These are phyloP conservation scores for Lepus townsendii DNA, from an alignment of 2,797 vertebrate species.

Conservation along the genomic window DNA sequence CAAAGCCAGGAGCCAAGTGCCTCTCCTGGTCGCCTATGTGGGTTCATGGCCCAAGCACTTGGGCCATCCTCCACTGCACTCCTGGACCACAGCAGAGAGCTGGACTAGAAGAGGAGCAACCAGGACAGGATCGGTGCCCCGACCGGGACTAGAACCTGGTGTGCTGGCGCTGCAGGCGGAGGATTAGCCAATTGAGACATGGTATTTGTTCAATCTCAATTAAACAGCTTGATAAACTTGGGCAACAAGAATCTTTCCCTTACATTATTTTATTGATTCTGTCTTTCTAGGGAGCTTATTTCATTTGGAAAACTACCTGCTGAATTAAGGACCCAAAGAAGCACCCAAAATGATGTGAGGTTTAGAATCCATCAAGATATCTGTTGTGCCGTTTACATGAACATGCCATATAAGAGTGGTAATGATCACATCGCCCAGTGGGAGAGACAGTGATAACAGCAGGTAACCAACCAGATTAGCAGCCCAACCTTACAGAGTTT, in stretches of 20 bases:
- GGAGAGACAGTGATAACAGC: not conserved
- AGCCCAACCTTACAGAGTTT: not conserved
- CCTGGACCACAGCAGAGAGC: too few relatives aligned
- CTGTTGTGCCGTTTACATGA: not conserved
- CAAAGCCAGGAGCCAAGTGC: too few relatives aligned
- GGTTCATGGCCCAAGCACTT: too few relatives aligned
- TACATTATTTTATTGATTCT: not conserved
- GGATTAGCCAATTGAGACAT: too few relatives aligned
- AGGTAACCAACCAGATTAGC: not conserved
- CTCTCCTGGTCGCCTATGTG: too few relatives aligned
- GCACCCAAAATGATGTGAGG: not conserved
- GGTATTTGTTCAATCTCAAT: not conserved
- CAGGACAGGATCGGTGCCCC: too few relatives aligned
- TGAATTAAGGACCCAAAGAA: not conserved
- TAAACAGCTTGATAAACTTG: not conserved
- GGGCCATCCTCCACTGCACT: too few relatives aligned
- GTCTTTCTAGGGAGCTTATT: not conserved
- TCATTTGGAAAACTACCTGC: constrained; percentile 3
- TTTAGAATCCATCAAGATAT: not conserved
- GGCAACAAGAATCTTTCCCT: not conserved
- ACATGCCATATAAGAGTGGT: not conserved
- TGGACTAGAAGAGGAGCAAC: too few relatives aligned
- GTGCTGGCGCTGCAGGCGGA: too few relatives aligned
- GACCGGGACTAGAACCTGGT: too few relatives aligned
- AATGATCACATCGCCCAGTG: not conserved